Conservation (phyloP, 1,140 invertebrate genomes). For the Akabosia matsudoensis region DNA sequence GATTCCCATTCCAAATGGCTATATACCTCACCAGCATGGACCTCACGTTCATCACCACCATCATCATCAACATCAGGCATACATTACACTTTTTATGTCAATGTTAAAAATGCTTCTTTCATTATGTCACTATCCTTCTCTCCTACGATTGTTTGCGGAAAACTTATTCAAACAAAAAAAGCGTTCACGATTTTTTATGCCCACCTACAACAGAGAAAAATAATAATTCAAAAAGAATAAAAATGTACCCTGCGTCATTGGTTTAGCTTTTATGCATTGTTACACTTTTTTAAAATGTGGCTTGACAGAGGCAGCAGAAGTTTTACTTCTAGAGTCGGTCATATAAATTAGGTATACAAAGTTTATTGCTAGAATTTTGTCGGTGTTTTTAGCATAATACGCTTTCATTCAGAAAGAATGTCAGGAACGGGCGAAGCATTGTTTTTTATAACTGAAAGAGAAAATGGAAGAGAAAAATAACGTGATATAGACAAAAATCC, state of each 20-base stretch:
- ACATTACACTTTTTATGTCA: slow-evolving; percentile 42
- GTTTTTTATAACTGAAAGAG: neutral
- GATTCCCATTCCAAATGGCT: slow-evolving; percentile 43
- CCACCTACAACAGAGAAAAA: too few relatives aligned
- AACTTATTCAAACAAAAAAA: too few relatives aligned
- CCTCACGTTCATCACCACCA: slow-evolving; percentile 41
- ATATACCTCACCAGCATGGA: slow-evolving; percentile 42
- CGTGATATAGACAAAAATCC: too few relatives aligned
- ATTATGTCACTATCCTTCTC: neutral
- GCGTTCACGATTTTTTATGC: too few relatives aligned
- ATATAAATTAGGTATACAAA: neutral
- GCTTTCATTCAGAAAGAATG: neutral
- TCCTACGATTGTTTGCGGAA: neutral
- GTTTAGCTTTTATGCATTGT: neutral
- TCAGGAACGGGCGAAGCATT: neutral
- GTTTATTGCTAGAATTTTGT: neutral
- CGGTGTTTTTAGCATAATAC: neutral
- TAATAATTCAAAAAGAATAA: too few relatives aligned
- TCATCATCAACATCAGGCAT: slow-evolving; percentile 46
- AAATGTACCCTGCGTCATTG: too few relatives aligned
- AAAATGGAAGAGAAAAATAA: too few relatives aligned
- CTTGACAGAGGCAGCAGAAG: neutral
- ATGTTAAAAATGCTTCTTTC: neutral
- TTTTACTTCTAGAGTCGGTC: neutral
- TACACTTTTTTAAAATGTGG: neutral